phyloP scores from a whole-genome alignment of 2,113 vertebrate genomes.

The Mesitornis unicolor region DNA sequence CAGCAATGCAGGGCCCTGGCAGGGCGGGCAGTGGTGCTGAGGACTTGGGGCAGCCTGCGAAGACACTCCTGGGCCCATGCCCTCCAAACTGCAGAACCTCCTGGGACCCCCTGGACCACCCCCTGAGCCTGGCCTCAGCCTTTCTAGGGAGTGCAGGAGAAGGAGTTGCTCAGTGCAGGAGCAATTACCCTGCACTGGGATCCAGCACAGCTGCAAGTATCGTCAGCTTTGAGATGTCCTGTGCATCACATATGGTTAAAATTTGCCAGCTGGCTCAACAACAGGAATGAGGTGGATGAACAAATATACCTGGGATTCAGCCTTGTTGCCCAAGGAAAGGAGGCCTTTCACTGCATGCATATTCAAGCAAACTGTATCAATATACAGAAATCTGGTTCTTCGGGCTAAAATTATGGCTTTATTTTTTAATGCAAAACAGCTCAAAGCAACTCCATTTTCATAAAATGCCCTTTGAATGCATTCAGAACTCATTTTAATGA shows the following conservation, averaged over 20 bases:
- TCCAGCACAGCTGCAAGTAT: background rate
- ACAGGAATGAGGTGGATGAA: rapidly evolving
- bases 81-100: background rate
- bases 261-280: background rate
- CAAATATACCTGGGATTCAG: background rate
- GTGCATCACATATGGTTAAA: background rate
- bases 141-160: background rate
- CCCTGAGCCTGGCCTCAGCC: rapidly evolving
- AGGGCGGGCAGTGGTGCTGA: background rate
- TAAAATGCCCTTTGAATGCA: background rate
- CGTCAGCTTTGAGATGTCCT: background rate
- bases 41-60: background rate
- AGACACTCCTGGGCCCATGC: background rate
- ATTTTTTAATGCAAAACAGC: too few species aligned
- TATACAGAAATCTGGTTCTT: background rate
- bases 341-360: background rate
- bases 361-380: background rate
- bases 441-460: background rate
- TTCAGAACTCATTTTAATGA: background rate
- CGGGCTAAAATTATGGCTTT: background rate
- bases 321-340: background rate
- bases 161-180: background rate
- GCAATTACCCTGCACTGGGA: background rate
- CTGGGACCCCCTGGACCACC: rapidly evolving
- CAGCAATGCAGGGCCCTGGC: background rate